phyloP scores from a whole-genome alignment of 2,888 invertebrate genomes.

The Tupiocoris notatus region DNA sequence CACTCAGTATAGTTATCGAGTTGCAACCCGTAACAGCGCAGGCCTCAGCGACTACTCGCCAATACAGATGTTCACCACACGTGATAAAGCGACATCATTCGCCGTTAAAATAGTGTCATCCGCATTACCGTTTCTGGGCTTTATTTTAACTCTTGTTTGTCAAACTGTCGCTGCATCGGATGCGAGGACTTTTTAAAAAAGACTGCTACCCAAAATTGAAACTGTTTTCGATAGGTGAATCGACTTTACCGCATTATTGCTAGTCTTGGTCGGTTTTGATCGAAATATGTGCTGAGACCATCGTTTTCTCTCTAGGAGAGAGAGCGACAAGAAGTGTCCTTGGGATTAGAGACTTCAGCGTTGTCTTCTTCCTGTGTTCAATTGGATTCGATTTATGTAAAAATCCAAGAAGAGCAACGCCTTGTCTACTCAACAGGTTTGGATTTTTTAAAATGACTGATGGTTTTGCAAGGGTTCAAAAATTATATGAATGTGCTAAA shows the following conservation, averaged over 20 bases:
- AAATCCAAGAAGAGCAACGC: neutral
- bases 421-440: too few species aligned
- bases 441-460: too few species aligned
- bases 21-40: conserved; percentile 60
- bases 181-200: neutral
- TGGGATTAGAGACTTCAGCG: neutral
- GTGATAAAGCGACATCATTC: conserved; percentile 18
- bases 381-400: neutral
- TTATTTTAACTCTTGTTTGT: neutral
- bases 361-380: neutral
- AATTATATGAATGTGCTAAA: too few species aligned
- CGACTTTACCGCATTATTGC: too few species aligned
- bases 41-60: conserved; percentile 55
- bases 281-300: too few species aligned
- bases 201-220: neutral
- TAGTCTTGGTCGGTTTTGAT: too few species aligned
- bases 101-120: neutral
- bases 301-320: neutral
- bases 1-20: conserved; percentile 59
- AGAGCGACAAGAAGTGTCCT: neutral
- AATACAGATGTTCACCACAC: conserved; percentile 44
- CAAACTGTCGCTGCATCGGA: neutral
- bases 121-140: neutral
- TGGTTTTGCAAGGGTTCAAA: too few species aligned
- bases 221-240: neutral